Evolutionary conservation across 2,113 vertebrate species (phyloP).

Genomic region (Spea multiplicata): DNA sequence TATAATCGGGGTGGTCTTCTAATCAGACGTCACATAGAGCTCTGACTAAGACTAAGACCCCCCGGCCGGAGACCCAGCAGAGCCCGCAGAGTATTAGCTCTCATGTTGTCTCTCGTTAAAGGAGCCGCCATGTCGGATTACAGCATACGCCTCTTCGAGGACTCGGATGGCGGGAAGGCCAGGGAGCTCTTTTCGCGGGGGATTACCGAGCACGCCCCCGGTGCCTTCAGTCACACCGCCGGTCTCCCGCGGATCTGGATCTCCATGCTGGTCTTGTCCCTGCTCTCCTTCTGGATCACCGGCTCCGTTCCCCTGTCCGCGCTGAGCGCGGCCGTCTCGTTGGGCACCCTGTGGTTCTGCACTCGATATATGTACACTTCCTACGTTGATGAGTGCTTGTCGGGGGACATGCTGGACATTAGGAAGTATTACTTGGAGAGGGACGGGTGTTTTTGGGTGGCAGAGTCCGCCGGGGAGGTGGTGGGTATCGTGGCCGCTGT

Average conservation of each 20-base stretch:
- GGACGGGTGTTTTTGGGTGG: conserved; percentile 54
- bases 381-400: background rate
- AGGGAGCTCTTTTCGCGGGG: conserved; percentile 44
- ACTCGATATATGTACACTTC: background rate
- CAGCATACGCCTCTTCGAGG: conserved; percentile 55
- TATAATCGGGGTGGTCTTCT: no score
- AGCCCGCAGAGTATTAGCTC: background rate
- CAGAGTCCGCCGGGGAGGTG: conserved; percentile 40
- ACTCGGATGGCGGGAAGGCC: conserved; percentile 42
- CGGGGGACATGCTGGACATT: conserved; percentile 49
- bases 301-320: conserved; percentile 42
- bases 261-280: conserved; percentile 24
- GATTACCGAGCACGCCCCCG: conserved; percentile 27
- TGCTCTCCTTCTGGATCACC: background rate
- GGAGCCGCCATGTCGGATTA: conserved; percentile 46
- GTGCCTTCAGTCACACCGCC: background rate
- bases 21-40: no score
- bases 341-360: conserved; percentile 10
- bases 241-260: fast-evolving
- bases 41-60: no score
- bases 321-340: background rate
- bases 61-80: no score
- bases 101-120: background rate
- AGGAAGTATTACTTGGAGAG: conserved; percentile 38
- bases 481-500: conserved; percentile 50